Evolutionary conservation across 2,797 vertebrate genomes (phyloP).

Genomic region (Myripristis jacobus): DNA sequence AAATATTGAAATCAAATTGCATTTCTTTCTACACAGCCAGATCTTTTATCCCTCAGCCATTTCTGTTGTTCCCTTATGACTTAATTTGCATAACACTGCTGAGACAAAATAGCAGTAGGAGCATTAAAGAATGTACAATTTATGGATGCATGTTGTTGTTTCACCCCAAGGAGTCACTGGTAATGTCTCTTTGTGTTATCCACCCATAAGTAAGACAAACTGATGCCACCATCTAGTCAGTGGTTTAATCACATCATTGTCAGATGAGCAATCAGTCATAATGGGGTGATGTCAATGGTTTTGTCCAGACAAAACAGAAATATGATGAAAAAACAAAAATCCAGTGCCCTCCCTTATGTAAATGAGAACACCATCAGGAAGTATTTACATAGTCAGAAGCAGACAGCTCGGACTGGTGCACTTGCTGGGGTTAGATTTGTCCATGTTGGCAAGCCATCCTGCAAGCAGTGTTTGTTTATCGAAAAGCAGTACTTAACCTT

Average conservation of each 20-base stretch:
- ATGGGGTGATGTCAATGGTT: background rate
- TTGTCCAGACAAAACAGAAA: background rate
- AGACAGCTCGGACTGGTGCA: constrained; percentile 4
- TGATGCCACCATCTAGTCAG: background rate
- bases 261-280: background rate
- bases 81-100: constrained; percentile 60
- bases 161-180: constrained; percentile 9
- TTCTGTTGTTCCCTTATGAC: constrained; percentile 35
- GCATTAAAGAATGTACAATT: constrained; percentile 31
- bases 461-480: no score
- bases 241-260: constrained; percentile 5
- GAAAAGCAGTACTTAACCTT: background rate
- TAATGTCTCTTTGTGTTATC: constrained; percentile 17
- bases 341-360: background rate
- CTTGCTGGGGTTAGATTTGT: constrained; percentile 19
- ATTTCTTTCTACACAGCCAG: constrained; percentile 34
- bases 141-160: constrained; percentile 29
- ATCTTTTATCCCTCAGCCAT: constrained; percentile 41
- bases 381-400: background rate
- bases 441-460: no score
- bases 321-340: background rate
- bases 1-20: constrained; percentile 35
- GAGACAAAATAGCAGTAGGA: constrained; percentile 26
- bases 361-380: constrained; percentile 6
- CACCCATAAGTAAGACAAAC: constrained; percentile 1